Conservation (phyloP, 2,888 invertebrate species). For the Melinopterus prodromus region DNA sequence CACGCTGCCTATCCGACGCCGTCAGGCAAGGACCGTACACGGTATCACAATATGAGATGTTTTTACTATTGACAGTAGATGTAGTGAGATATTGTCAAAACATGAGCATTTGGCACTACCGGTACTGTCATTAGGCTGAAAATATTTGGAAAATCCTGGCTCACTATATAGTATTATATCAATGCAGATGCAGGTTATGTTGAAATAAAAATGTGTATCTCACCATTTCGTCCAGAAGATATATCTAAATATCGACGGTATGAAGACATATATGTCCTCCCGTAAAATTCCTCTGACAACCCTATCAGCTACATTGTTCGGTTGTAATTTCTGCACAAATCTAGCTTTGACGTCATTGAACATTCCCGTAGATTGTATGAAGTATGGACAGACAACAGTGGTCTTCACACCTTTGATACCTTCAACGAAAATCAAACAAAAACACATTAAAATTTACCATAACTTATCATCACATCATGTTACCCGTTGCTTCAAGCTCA, state of each 20-base stretch:
- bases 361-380: slow-evolving; percentile 94
- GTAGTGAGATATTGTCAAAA: too few species aligned
- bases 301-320: slow-evolving; percentile 87
- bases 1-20: too few species aligned
- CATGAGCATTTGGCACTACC: too few species aligned
- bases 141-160: too few species aligned
- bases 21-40: too few species aligned
- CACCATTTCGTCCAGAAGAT: slow-evolving; percentile 79
- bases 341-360: slow-evolving; percentile 88
- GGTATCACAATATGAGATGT: too few species aligned
- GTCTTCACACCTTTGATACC: slow-evolving; percentile 69
- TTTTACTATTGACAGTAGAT: too few species aligned
- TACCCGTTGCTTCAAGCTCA: slow-evolving; percentile 67
- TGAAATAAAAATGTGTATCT: slow-evolving; percentile 41
- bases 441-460: too few species aligned
- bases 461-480: not conserved
- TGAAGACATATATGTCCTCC: slow-evolving; percentile 79
- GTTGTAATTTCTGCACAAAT: slow-evolving; percentile 73
- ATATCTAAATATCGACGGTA: slow-evolving; percentile 79
- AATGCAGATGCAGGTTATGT: too few species aligned
- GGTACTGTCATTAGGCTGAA: too few species aligned
- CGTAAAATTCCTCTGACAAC: slow-evolving; percentile 81
- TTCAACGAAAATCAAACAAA: slow-evolving; percentile 44
- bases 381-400: slow-evolving; percentile 93
- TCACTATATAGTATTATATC: too few species aligned